Base-by-base conservation (phyloP, 2,888 invertebrate species). In the Netelia inedita region DNA sequence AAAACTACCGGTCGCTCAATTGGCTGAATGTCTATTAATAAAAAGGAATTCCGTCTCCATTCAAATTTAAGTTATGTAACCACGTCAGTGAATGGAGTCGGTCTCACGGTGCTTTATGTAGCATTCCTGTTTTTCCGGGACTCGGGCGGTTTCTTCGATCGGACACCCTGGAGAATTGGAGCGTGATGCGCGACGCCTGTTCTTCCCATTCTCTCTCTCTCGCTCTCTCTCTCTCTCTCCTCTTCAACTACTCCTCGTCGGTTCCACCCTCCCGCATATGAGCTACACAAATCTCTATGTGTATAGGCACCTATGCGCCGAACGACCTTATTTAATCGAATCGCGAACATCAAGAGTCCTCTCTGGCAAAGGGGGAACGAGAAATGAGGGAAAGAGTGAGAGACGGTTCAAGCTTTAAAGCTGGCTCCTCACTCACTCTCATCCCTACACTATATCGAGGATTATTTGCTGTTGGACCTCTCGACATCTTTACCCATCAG, bases 141-240 rank as follows among this genome's bases (percentile, higher is more conserved):
- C 66, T 53, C 78, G 61, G 68, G 69, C 76, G 55, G 72, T 69
- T 78, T 81, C 76, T 81, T 84, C 80, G 73, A 83, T 83, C 78
- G 80, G 74, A 79, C 78, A 74, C 61, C 65, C 59, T n/a, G 55
- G 82, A 66, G 80, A 86, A 86, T 86, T 86, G 82, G 86, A 86
- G 86, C 86, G 85, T 83, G 85, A 86, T 81, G 79, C 79, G 63
- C 79, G 82, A 80, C 74, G 78, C 71, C 80, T 74, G 78, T 53
- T 59, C 50, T 43, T 73, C 59, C 71, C 72, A 19, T 55, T 76
- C 61, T 23, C 69, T 75, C 68, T 50, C 69, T 57, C 41, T n/a
- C n/a, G n/a, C n/a, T n/a, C n/a, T 23, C 69, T 75, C 68, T 28
- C 53, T 50, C 79, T 68, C 50, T 43, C 55, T 69, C 63, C 61